These are phyloP conservation scores for Nomada lathburiana DNA, from an alignment of 2,888 invertebrate species.

Conservation along the genomic window DNA sequence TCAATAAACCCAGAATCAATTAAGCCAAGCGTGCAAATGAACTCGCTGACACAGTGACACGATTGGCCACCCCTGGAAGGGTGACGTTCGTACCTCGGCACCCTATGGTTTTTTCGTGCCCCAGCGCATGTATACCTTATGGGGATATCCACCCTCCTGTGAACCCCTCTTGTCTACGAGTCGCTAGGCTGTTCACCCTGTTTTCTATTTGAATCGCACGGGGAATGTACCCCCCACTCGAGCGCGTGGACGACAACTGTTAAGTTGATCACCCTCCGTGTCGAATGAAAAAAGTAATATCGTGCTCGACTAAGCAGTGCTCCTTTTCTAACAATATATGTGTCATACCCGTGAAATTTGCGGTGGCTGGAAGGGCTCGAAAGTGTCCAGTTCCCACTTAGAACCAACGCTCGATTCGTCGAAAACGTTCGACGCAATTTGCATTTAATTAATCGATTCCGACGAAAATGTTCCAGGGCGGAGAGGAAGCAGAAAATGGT, in stretches of 20 bases:
- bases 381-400: neutral
- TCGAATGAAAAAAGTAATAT: slow-evolving; percentile 72
- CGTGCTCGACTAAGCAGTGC: slow-evolving; percentile 66
- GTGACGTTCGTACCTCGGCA: slow-evolving; percentile 50
- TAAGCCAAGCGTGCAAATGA: neutral
- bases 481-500: slow-evolving; percentile 78
- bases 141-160: slow-evolving; percentile 45
- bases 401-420: neutral
- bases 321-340: slow-evolving; percentile 46
- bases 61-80: slow-evolving; percentile 74
- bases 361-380: neutral
- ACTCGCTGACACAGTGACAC: slow-evolving; percentile 81
- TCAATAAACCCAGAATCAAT: slow-evolving; percentile 39
- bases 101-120: slow-evolving; percentile 55
- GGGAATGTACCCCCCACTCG: slow-evolving; percentile 46
- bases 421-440: neutral
- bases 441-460: neutral
- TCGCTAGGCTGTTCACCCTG: slow-evolving; percentile 67
- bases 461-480: slow-evolving; percentile 75
- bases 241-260: slow-evolving; percentile 60
- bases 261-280: slow-evolving; percentile 60
- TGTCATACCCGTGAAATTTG: neutral
- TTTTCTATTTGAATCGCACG: slow-evolving; percentile 65
- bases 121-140: slow-evolving; percentile 10
- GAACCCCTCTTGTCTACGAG: slow-evolving; percentile 56